A percentile compares a stretch with the other conserved stretches of the same genome.
Evolutionary conservation across 2,797 vertebrate species (phyloP).

Genomic region (Propithecus deckenii): DNA sequence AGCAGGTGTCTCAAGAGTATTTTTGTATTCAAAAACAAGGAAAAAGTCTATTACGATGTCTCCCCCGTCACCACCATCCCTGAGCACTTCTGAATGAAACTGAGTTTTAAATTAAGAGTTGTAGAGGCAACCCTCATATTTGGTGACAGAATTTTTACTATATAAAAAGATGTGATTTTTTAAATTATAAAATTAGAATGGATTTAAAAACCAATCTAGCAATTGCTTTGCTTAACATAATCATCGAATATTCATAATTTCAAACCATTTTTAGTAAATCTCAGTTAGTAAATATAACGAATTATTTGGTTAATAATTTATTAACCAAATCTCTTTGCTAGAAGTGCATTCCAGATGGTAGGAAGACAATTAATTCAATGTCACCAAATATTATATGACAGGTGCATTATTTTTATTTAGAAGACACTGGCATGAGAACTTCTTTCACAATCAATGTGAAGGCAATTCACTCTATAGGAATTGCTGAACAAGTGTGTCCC

Average conservation of each 20-base stretch:
- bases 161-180: background rate
- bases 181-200: background rate
- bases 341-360: conserved; percentile 17
- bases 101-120: background rate
- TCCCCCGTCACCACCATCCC: too few relatives aligned
- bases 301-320: background rate
- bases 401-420: conserved; percentile 64
- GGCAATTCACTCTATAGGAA: conserved; percentile 30
- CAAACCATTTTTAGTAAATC: conserved; percentile 15
- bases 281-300: background rate
- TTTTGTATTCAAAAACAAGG: background rate
- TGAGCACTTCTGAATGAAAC: background rate
- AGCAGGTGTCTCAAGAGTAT: background rate
- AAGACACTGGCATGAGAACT: conserved; percentile 6
- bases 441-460: conserved; percentile 44
- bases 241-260: conserved; percentile 32
- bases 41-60: background rate
- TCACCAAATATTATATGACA: conserved; percentile 67
- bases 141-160: background rate
- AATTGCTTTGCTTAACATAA: background rate
- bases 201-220: conserved; percentile 40
- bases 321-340: conserved; percentile 51
- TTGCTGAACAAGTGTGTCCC: conserved; percentile 16
- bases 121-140: background rate
- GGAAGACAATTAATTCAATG: conserved; percentile 13